Evolutionary conservation across 2,113 vertebrate species (phyloP).

Genomic region (Mugil cephalus): DNA sequence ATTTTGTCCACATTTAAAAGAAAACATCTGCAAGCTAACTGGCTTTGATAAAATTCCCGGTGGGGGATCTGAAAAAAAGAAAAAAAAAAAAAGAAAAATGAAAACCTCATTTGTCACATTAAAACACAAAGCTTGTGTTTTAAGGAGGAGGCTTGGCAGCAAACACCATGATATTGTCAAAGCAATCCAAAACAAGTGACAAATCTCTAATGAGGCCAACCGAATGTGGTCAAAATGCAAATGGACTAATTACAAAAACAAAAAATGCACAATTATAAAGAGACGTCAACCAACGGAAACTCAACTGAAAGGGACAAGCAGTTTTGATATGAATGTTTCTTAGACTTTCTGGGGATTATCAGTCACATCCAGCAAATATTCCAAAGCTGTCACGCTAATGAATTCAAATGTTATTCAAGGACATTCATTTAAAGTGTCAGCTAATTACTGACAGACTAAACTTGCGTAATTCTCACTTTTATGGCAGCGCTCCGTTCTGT

Average conservation of each 20-base stretch:
- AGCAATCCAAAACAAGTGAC: not conserved
- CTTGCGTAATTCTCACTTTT: not conserved
- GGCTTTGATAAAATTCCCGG: not conserved
- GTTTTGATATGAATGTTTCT: no score
- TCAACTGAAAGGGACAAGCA: not conserved
- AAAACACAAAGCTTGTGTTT: not conserved
- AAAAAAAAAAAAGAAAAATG: no score
- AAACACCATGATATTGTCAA: not conserved
- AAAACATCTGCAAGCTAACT: not conserved
- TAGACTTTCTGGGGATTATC: not conserved
- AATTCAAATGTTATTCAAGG: constrained; percentile 4
- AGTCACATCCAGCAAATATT: not conserved
- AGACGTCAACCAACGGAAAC: not conserved
- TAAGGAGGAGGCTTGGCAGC: not conserved
- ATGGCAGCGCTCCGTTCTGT: not conserved
- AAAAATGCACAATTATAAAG: not conserved
- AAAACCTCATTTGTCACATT: not conserved
- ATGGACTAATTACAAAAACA: not conserved
- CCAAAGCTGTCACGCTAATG: constrained; percentile 1
- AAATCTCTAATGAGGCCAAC: not conserved
- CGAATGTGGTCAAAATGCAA: not conserved
- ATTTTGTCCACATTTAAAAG: not conserved
- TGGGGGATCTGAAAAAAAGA: not conserved
- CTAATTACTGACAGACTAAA: constrained; percentile 15
- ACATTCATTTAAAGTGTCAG: not conserved